These are phyloP conservation scores for Eilema griseolum DNA, from an alignment of 2,888 invertebrate species.

Conservation along the genomic window DNA sequence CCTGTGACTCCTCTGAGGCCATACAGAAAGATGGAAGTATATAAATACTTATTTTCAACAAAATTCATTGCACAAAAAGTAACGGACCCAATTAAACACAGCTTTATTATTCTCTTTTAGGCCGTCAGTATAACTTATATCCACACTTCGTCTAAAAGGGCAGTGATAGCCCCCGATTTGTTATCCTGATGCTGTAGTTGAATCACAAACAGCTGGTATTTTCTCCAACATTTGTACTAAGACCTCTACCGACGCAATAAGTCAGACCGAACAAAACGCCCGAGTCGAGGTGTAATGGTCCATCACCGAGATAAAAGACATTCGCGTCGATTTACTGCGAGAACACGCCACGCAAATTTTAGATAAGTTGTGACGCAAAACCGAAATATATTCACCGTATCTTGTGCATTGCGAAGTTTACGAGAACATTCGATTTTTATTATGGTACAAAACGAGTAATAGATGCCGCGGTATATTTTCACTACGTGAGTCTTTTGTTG, in stretches of 20 bases:
- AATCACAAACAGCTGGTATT: conserved; percentile 33
- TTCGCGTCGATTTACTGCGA: conserved; percentile 33
- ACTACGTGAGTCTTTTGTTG: conserved; percentile 23
- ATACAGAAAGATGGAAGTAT: too few species aligned
- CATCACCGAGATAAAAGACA: conserved; percentile 41
- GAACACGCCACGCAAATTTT: conserved; percentile 34
- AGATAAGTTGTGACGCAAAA: conserved; percentile 1
- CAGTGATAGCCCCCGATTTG: conserved; percentile 20
- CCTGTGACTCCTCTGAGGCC: too few species aligned
- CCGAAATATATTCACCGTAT: not conserved
- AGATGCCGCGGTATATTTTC: not conserved
- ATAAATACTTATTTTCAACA: not conserved
- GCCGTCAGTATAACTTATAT: conserved; percentile 11
- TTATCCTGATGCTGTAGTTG: conserved; percentile 21
- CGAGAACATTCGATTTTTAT: not conserved
- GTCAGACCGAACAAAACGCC: conserved; percentile 39
- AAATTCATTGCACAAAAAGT: not conserved
- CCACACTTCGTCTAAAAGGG: conserved; percentile 25
- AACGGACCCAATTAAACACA: not conserved
- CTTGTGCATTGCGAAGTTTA: conserved; percentile 1
- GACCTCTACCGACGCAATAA: conserved; percentile 33
- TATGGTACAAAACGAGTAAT: conserved; percentile 11
- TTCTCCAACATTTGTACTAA: conserved; percentile 12
- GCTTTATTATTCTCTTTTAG: conserved; percentile 11
- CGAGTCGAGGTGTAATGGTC: conserved; percentile 39